Percentiles rank a stretch among this genome's conserved stretches.
These are phyloP conservation scores for Varanus komodoensis DNA, from an alignment of 2,113 vertebrate genomes.

Conservation along the genomic window DNA sequence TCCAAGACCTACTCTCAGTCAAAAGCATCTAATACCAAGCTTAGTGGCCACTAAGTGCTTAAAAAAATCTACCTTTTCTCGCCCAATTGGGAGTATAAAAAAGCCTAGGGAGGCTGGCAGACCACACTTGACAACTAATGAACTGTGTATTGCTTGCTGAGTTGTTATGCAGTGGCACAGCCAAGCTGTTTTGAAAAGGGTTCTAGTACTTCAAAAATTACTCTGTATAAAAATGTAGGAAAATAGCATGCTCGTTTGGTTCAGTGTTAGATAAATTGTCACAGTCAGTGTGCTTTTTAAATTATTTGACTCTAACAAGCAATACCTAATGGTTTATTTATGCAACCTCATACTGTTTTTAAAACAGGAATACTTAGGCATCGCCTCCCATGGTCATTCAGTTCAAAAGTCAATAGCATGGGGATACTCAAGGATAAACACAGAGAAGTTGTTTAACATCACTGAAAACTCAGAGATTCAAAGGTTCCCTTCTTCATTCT, in stretches of 20 bases:
- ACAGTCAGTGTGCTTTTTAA: neutral
- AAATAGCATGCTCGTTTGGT: neutral
- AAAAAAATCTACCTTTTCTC: no score
- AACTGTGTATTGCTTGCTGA: neutral
- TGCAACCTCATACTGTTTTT: neutral
- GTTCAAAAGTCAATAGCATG: neutral
- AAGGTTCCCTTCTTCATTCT: slow-evolving; percentile 17
- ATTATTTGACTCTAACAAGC: neutral
- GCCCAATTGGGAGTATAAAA: neutral
- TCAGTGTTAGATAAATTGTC: neutral
- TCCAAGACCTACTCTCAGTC: neutral
- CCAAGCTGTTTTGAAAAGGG: neutral
- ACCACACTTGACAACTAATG: neutral
- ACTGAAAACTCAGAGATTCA: slow-evolving; percentile 2
- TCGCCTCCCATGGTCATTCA: neutral
- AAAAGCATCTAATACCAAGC: neutral
- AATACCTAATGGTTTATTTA: neutral
- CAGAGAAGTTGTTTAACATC: neutral
- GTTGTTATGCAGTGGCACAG: neutral
- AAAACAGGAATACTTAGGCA: neutral
- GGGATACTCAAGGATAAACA: neutral
- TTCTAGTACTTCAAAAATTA: neutral
- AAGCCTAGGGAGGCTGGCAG: neutral
- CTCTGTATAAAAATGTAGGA: neutral
- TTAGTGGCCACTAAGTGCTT: no score